Percentiles rank a stretch among this genome's conserved stretches.
Evolutionary conservation across 2,888 invertebrate species (phyloP).

Genomic region (Nemoura dubitans): DNA sequence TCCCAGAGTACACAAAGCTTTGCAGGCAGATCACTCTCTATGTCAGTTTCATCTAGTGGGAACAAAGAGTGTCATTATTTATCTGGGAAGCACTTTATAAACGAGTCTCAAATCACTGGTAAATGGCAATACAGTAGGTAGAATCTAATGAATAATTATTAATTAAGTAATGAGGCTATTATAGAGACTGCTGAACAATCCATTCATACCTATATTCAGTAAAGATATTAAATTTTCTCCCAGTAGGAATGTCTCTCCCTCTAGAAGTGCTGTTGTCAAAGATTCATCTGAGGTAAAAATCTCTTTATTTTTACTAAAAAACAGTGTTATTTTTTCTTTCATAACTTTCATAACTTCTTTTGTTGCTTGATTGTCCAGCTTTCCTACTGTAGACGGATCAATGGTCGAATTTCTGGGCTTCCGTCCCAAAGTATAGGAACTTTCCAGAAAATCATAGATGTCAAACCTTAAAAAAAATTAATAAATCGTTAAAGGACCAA

Average conservation of each 20-base stretch:
- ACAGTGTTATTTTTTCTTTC: background rate
- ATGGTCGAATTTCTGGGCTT: too few species aligned
- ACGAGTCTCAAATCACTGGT: too few species aligned
- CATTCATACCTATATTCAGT: background rate
- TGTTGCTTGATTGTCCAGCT: background rate
- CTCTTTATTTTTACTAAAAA: background rate
- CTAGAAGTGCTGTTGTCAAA: background rate
- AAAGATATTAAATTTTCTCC: slow-evolving; percentile 2
- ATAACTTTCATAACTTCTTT: background rate
- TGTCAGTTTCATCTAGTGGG: background rate
- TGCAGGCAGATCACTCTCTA: background rate
- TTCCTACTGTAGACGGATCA: background rate
- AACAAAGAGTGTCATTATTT: background rate
- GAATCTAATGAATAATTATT: background rate
- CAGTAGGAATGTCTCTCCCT: slow-evolving; percentile 13
- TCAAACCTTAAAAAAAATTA: background rate
- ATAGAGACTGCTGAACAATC: too few species aligned
- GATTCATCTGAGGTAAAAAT: background rate
- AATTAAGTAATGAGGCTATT: too few species aligned
- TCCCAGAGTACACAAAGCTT: slow-evolving; percentile 32
- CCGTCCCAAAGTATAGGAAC: too few species aligned
- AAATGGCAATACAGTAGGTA: slow-evolving; percentile 7
- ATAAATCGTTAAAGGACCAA: too few species aligned
- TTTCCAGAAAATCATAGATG: background rate
- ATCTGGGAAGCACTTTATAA: too few species aligned